Evolutionary conservation across 2,888 invertebrate genomes (phyloP), one percentile per base, ranked within the genome.

Genomic region (Nysson spinosus): DNA sequence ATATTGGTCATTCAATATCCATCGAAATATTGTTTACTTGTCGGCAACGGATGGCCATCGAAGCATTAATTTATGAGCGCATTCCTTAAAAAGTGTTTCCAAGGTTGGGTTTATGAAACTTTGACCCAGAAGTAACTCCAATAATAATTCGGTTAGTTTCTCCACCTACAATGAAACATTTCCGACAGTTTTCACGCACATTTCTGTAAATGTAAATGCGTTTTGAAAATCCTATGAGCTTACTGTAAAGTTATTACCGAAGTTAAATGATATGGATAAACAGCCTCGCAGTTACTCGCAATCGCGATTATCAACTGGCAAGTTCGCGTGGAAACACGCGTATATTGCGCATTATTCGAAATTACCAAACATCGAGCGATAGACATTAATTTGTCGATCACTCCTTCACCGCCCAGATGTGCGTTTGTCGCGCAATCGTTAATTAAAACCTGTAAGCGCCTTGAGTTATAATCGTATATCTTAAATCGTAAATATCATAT

Each of bases 11-110:
- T 51, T 34, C 14, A 14, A 51, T 5, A 1, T 4, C 34, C 11
- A 9, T 28, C 30, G 30, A 7, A 24, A 35, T 7, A 12, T 30
- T 16, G 54, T 34, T 63, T 63, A 76, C 85, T 81, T 85, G 50
- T 87, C 83, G 22, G 85, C 84, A n/a, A 82, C 78, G 0, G 83
- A 83, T 11, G 87, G 87, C 87, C 87, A 87, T 3, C 87, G 81
- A 52, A 87, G 80, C 87, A 87, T 86, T 16, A 87, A 69, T 72
- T 85, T 87, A 5, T 85, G 70, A 12, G 81, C 81, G 43, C 87
- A 87, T 17, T 85, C 84, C 75, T 85, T 85, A 42, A 86, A 86
- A 12, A 87, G 72, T 11, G 79, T 73, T 54, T 86, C 86, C 22
- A 87, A 72, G 55, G 85, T 85, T 7, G 81, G 71, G 74, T 87